Evolutionary conservation across 2,888 invertebrate species (phyloP), one percentile per base, ranked within the genome.

Genomic region (Rhagonycha lutea): DNA sequence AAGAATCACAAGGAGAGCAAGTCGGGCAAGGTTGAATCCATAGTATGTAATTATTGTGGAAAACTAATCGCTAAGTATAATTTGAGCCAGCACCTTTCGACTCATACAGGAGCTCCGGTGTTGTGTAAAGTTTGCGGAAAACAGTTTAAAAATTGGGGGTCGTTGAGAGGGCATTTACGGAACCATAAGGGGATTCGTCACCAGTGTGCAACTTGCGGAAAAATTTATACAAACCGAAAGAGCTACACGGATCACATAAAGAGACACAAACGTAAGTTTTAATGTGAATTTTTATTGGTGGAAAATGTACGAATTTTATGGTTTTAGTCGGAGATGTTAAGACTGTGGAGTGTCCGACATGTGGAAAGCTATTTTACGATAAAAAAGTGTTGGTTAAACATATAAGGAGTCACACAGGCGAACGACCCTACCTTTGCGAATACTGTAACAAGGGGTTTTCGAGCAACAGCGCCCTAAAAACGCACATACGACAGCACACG

Each of bases 401-500:
- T 29, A 73, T 76, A 24, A 71, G 62, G n/a, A 71, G 47, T 28
- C 78, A 79, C 12, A 79, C 77, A 9, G 76, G 75, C 2, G 78
- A 76, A 61, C 70, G 74, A 68, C 78, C 78, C 5, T 72, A 78
- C 28, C 18, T 28, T 3, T 78, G 78, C 9, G 63, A 76, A 47
- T 78, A 69, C 32, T 78, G 78, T 29, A 60, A 76, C 0, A 78
- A 76, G 68, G 70, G 78, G 26, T 76, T 76, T 73, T 76, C 78
- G 1, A 76, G 72, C 10, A 14, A 32, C 32, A 72, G 74, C 12
- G 76, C 78, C 2, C 14, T 73, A n/a, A 78, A 78, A 29, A 76
- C 74, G 11, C 78, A 78, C 47, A 71, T 14, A 32, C 65, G 78
- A 12, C 71, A 72, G 32, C 78, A 78, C 29, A 78, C 78, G 1